phyloP scores from a whole-genome alignment of 2,113 vertebrate species.

The Notarius quadriscutis region DNA sequence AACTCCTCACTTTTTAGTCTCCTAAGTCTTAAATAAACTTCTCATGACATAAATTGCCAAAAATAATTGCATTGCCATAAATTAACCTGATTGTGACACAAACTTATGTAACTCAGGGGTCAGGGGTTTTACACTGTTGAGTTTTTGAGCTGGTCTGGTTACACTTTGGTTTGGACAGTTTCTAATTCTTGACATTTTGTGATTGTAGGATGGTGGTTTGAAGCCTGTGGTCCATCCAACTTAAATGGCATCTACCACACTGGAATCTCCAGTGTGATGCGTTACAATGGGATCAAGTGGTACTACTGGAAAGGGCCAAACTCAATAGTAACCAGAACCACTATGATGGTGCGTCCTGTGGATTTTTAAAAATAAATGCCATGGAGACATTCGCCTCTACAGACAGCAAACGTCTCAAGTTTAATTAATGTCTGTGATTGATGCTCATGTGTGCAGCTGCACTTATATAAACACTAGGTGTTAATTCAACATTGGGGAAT shows the following conservation, averaged over 20 bases:
- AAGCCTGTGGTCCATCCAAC: conserved; percentile 82
- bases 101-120: background rate
- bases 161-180: background rate
- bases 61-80: conserved; percentile 3
- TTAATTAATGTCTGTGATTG: background rate
- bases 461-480: conserved; percentile 15
- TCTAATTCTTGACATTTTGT: background rate
- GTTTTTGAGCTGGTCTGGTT: background rate
- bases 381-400: background rate
- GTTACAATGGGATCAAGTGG: conserved; percentile 83
- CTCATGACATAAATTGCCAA: background rate
- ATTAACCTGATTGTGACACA: background rate
- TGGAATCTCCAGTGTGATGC: conserved; percentile 66
- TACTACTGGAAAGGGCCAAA: conserved; percentile 83
- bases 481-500: background rate
- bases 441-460: conserved; percentile 13
- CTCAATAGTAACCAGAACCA: conserved; percentile 72
- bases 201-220: conserved; percentile 81
- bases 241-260: conserved; percentile 80
- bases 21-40: background rate
- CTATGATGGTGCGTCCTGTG: conserved; percentile 81
- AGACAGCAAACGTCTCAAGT: background rate
- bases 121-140: background rate
- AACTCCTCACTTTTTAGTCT: background rate
- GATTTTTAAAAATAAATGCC: conserved; percentile 67